Conservation (phyloP, 2,113 vertebrate genomes). For the Syngnathoides biaculeatus region DNA sequence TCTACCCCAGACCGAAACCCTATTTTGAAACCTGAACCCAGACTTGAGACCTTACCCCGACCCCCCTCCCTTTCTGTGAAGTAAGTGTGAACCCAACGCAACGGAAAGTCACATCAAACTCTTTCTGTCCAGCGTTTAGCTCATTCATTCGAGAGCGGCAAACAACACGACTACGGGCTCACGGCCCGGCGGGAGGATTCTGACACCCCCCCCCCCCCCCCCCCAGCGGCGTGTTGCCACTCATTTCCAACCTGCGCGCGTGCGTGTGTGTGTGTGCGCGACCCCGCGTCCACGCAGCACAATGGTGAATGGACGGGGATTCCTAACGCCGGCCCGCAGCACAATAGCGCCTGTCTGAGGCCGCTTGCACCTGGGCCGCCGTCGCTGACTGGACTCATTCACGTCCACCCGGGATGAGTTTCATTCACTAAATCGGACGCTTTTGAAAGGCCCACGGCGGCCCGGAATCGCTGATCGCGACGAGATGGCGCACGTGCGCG, state of each 20-base stretch:
- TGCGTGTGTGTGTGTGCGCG: background rate
- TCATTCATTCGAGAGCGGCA: background rate
- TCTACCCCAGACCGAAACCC: no score
- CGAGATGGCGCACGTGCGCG: background rate
- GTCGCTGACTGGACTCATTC: slow-evolving; percentile 10
- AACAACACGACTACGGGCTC: background rate
- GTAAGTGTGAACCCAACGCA: background rate
- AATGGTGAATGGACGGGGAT: slow-evolving; percentile 13
- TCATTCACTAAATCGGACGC: slow-evolving; percentile 2
- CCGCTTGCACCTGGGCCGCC: slow-evolving; percentile 6
- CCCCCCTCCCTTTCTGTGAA: background rate
- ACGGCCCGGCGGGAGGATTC: background rate
- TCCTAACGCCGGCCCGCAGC: background rate
- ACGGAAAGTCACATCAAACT: background rate
- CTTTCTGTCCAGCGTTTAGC: background rate
- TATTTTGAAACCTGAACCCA: background rate
- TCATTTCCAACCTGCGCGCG: background rate
- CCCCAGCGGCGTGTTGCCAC: background rate
- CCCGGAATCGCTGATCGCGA: background rate
- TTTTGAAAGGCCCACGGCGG: background rate
- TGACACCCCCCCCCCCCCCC: background rate
- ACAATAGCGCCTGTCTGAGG: slow-evolving; percentile 10
- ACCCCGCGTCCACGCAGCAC: slow-evolving; percentile 3
- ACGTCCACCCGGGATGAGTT: slow-evolving; percentile 5
- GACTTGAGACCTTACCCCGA: background rate